Base-by-base conservation (phyloP, 2,797 vertebrate species). In the Lindbergichthys nudifrons region DNA sequence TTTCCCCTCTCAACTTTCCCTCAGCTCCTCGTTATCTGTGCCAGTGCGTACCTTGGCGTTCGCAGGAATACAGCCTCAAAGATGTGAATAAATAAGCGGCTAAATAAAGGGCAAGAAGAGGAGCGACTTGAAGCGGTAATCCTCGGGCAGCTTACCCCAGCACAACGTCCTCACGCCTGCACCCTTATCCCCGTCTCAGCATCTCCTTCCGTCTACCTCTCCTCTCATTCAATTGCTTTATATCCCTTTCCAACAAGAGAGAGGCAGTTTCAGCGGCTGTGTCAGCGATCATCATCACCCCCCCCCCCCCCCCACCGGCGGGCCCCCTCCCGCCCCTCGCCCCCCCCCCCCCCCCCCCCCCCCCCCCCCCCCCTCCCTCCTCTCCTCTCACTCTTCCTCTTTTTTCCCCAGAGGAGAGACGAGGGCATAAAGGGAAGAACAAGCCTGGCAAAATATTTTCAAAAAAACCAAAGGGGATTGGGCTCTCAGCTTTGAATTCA, bases 131-230 rank as follows among this genome's bases (percentile, higher is more conserved):
- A 83, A 75, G 69, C 39, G 4, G 79, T 91, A 93, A 92, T 93
- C 92, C 85, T 81, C 70, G 14, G 61, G 76, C 81, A 89, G 90
- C 86, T 93, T 93, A 92, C 81, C 83, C 84, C 80, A 87, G 87
- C 91, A 88, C 71, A 88, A 86, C 72, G 69, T 92, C 82, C 79
- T 67, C 64, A 70, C 72, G 69, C 77, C 85, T 79, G 81, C 70
- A 32, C 66, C 84, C 69, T 74, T 84, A 84, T 85, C 80, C 85
- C 80, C 82, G 69, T 81, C 70, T 88, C 82, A 84, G 78, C 88
- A 82, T 85, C 79, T 74, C 75, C 70, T 77, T 74, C 77, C 65
- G 72, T 85, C 84, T 77, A 72, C 73, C 77, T 65, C 72, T 46
- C 52, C 63, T 73, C 65, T 83, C 85, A 63, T 81, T 73, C 82